Conservation (phyloP, 2,888 invertebrate genomes). For the Unio pictorum region DNA sequence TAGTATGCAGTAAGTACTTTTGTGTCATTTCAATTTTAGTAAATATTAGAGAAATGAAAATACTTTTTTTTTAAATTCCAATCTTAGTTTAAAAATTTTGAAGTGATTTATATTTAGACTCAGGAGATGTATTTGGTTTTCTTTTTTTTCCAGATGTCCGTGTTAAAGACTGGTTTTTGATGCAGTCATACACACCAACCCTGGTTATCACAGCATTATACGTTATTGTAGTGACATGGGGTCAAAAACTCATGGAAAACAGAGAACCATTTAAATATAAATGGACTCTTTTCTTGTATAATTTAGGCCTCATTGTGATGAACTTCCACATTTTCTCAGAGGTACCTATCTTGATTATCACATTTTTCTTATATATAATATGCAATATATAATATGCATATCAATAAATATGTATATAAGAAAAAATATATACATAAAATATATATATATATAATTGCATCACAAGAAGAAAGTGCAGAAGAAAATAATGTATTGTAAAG, state of each 20-base stretch:
- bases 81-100: too few species aligned
- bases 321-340: slow-evolving; percentile 69
- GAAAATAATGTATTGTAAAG: background rate
- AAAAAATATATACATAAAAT: too few species aligned
- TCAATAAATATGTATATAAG: too few species aligned
- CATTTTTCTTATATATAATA: too few species aligned
- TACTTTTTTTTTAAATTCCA: too few species aligned
- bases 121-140: background rate
- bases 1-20: too few species aligned
- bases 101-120: background rate
- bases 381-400: too few species aligned
- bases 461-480: background rate
- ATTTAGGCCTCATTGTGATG: slow-evolving; percentile 63
- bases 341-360: slow-evolving; percentile 40
- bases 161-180: slow-evolving; percentile 66
- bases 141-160: slow-evolving; percentile 43
- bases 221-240: slow-evolving; percentile 60
- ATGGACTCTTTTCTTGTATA: slow-evolving; percentile 65
- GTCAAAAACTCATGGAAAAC: slow-evolving; percentile 64
- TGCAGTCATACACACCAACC: slow-evolving; percentile 67
- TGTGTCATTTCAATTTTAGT: too few species aligned
- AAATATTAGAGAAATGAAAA: too few species aligned
- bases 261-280: slow-evolving; percentile 61
- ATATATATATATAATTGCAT: too few species aligned
- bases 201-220: slow-evolving; percentile 63